phyloP scores from a whole-genome alignment of 2,113 vertebrate species.

The Phocoena phocoena region DNA sequence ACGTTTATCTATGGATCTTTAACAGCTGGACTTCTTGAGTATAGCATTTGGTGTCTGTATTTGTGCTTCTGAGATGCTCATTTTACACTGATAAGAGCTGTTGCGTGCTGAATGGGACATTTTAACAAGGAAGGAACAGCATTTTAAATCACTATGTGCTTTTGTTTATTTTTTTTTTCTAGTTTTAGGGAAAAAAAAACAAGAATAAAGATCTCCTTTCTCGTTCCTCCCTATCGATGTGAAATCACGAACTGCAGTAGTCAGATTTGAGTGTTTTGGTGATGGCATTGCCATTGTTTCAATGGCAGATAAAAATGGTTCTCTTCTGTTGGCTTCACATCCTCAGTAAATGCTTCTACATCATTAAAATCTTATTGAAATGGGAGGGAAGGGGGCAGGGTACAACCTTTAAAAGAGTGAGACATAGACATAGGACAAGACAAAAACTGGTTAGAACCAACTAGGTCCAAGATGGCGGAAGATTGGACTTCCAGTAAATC shows the following conservation, averaged over 20 bases:
- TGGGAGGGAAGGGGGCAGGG: too few relatives aligned
- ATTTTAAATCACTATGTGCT: background rate
- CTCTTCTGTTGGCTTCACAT: background rate
- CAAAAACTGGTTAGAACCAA: too few relatives aligned
- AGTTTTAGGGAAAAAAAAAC: background rate
- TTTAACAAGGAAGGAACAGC: background rate
- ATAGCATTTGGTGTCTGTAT: background rate
- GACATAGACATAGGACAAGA: too few relatives aligned
- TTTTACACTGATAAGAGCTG: background rate
- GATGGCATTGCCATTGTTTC: background rate
- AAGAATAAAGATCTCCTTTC: background rate
- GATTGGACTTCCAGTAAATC: too few relatives aligned
- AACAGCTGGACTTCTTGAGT: background rate
- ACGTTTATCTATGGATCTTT: background rate
- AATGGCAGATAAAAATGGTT: background rate
- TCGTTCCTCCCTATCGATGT: background rate
- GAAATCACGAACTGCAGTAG: background rate
- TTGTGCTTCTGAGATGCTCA: background rate
- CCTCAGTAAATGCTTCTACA: background rate
- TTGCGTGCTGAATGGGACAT: background rate
- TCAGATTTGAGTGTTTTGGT: background rate
- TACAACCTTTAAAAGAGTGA: too few relatives aligned
- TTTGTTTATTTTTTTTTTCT: constrained; percentile 28
- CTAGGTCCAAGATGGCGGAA: too few relatives aligned
- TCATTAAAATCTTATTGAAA: background rate